phyloP scores from a whole-genome alignment of 2,888 invertebrate genomes.

The Pheosia tremula region DNA sequence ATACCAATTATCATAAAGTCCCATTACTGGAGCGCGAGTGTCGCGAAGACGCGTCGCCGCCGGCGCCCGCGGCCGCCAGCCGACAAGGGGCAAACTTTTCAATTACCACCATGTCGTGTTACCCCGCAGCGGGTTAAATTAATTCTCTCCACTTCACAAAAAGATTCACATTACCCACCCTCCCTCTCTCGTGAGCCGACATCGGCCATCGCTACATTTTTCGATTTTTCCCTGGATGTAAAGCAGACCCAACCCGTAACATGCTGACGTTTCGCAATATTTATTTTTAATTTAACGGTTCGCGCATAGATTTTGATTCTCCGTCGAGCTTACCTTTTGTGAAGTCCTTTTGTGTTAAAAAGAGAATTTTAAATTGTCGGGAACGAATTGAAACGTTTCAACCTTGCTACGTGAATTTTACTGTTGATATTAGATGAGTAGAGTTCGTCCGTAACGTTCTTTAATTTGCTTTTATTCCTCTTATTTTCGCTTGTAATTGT shows the following conservation, averaged over 20 bases:
- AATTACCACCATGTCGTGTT: slow-evolving; percentile 83
- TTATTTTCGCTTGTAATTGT: background rate
- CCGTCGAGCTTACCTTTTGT: slow-evolving; percentile 68
- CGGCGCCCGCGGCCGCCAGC: slow-evolving; percentile 56
- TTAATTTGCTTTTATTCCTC: slow-evolving; percentile 1
- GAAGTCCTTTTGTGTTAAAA: slow-evolving; percentile 69
- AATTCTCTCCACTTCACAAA: slow-evolving; percentile 84
- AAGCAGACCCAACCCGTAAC: slow-evolving; percentile 67
- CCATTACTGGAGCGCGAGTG: slow-evolving; percentile 46
- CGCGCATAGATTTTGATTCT: slow-evolving; percentile 76
- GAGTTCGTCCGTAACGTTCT: slow-evolving; percentile 1
- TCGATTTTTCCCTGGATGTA: slow-evolving; percentile 67
- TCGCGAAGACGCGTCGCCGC: slow-evolving; percentile 62
- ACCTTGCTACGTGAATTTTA: slow-evolving; percentile 37
- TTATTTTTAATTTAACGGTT: slow-evolving; percentile 83
- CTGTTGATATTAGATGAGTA: slow-evolving; percentile 30
- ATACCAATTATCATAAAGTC: slow-evolving; percentile 52
- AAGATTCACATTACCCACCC: slow-evolving; percentile 80
- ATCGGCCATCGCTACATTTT: slow-evolving; percentile 65
- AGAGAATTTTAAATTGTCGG: slow-evolving; percentile 54
- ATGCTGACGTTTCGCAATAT: slow-evolving; percentile 83
- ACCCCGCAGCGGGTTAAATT: slow-evolving; percentile 85
- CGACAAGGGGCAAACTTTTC: slow-evolving; percentile 84
- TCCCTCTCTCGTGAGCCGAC: slow-evolving; percentile 68
- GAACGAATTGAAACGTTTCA: slow-evolving; percentile 57